These are phyloP conservation scores for Goniozus legneri DNA, from an alignment of 1,140 invertebrate genomes.

Conservation along the genomic window DNA sequence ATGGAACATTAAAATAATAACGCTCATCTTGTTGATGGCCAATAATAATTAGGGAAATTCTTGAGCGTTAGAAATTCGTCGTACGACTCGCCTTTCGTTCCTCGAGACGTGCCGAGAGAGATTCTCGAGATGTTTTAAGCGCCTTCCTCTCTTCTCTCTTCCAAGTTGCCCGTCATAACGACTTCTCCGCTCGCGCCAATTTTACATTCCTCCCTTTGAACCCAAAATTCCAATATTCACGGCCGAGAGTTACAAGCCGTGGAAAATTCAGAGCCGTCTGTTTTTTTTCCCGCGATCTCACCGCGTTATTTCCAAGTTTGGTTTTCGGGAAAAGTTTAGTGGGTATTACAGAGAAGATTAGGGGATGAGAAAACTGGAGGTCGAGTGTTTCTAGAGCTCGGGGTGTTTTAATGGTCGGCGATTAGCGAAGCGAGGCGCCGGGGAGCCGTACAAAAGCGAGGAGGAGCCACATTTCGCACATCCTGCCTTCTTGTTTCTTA, in stretches of 20 bases:
- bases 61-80: slow-evolving; percentile 35
- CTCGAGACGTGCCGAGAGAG: slow-evolving; percentile 17
- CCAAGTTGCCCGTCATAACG: no score
- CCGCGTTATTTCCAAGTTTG: no score
- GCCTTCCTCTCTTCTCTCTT: neutral
- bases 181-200: no score
- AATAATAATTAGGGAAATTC: slow-evolving; percentile 53
- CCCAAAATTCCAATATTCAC: neutral
- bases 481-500: slow-evolving; percentile 6
- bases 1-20: slow-evolving; percentile 55
- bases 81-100: neutral
- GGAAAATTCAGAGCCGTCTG: no score
- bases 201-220: no score
- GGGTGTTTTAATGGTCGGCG: slow-evolving; percentile 46
- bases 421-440: slow-evolving; percentile 51
- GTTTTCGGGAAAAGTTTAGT: slow-evolving; percentile 39
- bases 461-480: slow-evolving; percentile 39
- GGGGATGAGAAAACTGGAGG: slow-evolving; percentile 47
- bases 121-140: neutral
- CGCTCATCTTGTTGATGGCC: slow-evolving; percentile 48
- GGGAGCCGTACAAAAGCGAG: slow-evolving; percentile 41
- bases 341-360: slow-evolving; percentile 45
- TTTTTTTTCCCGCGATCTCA: no score
- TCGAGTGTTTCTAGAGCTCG: slow-evolving; percentile 14
- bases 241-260: no score